Evolutionary conservation across 1,140 invertebrate species (phyloP).

Genomic region (Papilio glaucus): DNA sequence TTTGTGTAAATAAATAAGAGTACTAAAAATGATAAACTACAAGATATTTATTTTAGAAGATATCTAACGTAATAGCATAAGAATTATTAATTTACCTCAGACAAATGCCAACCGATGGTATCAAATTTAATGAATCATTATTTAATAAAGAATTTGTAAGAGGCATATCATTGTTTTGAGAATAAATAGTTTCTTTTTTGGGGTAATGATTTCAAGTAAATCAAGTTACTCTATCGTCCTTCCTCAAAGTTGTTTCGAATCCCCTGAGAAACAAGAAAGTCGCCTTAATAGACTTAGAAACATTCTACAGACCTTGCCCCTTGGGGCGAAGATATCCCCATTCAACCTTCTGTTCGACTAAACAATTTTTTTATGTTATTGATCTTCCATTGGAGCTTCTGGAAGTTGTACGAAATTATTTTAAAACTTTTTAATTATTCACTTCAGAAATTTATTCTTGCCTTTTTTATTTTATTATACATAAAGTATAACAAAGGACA

Average conservation of each 20-base stretch:
- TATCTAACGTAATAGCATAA: no score
- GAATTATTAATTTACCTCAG: no score
- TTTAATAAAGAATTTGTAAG: no score
- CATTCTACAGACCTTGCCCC: constrained; percentile 68
- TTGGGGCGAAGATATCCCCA: constrained; percentile 62
- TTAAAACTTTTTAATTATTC: neutral
- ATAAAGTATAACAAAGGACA: no score
- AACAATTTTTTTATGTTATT: constrained; percentile 68
- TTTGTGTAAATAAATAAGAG: no score
- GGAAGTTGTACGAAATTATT: neutral
- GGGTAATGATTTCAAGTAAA: constrained; percentile 72
- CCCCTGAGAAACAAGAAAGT: constrained; percentile 66
- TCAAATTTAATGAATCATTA: no score
- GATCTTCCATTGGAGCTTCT: constrained; percentile 52
- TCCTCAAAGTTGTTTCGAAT: constrained; percentile 53
- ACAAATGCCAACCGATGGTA: no score
- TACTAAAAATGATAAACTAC: no score
- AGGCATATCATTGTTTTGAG: no score
- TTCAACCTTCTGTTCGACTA: constrained; percentile 51
- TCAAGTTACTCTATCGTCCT: constrained; percentile 74
- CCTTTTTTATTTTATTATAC: no score
- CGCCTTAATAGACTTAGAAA: constrained; percentile 81
- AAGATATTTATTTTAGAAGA: no score
- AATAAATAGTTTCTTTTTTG: constrained; percentile 44
- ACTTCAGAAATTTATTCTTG: no score